These are phyloP conservation scores for Myiagra hebetior DNA, from an alignment of 2,113 vertebrate species.

Conservation along the genomic window DNA sequence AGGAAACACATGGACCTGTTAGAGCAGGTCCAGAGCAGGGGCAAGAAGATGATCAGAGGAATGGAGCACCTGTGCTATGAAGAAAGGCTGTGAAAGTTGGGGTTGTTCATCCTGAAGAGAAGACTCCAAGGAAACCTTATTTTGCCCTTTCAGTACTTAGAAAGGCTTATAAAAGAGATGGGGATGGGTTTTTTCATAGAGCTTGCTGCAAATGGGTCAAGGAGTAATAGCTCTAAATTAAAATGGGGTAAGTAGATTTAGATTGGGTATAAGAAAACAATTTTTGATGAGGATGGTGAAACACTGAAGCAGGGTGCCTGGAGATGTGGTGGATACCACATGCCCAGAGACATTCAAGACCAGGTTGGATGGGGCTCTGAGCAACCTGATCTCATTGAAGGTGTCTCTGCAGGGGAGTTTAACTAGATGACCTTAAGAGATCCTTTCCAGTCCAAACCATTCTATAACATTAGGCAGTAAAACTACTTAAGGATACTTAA, in stretches of 20 bases:
- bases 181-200: neutral
- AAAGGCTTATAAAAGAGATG: neutral
- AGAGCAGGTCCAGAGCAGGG: neutral
- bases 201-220: neutral
- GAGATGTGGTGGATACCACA: neutral
- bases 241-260: neutral
- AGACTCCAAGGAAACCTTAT: neutral
- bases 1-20: neutral
- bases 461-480: neutral
- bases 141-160: neutral
- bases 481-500: neutral
- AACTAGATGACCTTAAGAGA: neutral
- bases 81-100: neutral
- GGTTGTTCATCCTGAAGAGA: neutral
- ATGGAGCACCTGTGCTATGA: neutral
- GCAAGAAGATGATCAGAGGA: neutral
- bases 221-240: neutral
- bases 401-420: neutral
- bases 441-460: neutral
- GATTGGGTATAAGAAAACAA: neutral
- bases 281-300: neutral
- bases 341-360: neutral
- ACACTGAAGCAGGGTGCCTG: neutral
- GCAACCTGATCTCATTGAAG: neutral
- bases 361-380: neutral